Base-by-base conservation (phyloP, 1,140 invertebrate genomes). In the Matsumurasca onukii region DNA sequence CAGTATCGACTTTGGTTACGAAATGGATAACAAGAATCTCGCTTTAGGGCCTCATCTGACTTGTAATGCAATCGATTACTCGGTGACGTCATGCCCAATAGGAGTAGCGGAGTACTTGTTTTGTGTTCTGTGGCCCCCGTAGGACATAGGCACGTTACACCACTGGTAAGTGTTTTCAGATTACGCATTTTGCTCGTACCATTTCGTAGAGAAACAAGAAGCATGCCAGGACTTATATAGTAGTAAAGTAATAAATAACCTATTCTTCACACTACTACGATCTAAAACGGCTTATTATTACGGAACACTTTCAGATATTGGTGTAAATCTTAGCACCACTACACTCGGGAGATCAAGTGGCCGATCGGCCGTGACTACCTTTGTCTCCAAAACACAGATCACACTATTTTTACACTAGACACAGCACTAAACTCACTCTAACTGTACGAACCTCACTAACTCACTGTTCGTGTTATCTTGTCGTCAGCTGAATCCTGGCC, bases 121-220 rank as follows among this genome's bases (percentile, higher is more conserved):
- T 67, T 71, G 65, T 61, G 57, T 57, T 64, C 63, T 68, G 80
- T 76, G 75, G 79, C 77, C 81, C 80, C 81, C 80, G 78, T 78
- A 77, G 76, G 75, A 77, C 76, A 79, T 78, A 80, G 78, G 80
- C 79, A 80, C 79, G 80, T 81, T 82, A 80, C 79, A 82, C 81
- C 81, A 81, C 78, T 80, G 81, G 77, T 83, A 80, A 83, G 81
- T 83, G 81, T 81, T 81, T 82, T 81, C 79, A 76, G 80, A 82
- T 82, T 82, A 82, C 81, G 59, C 82, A 82, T 82, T 82, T 82
- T 79, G 78, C 78, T 82, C 80, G 81, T 82, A 82, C 81, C 82
- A 80, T 80, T 82, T 80, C 80, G 70, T 63, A 67, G 68, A 63
- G 71, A 72, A 70, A 72, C 71, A 25, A 30, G 25, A 55, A 70